Evolutionary conservation across 2,888 invertebrate genomes (phyloP), one percentile per base, ranked within the genome.

Genomic region (Hybos culiciformis): DNA sequence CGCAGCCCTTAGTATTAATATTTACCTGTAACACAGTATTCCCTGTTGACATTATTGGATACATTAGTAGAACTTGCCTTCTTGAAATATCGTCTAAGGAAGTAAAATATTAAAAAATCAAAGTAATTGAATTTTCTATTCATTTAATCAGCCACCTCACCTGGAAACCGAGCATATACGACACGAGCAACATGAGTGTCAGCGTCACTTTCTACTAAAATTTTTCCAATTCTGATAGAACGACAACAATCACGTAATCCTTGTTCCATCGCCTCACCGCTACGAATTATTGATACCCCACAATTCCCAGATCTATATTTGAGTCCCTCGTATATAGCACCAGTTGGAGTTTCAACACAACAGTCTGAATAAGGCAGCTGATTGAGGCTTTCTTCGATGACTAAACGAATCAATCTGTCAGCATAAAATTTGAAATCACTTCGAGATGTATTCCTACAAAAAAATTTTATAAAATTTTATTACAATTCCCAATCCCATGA

Each of bases 341-440:
- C 67, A 0, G 96, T 97, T 0, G 97, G 97, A 2, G 98, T 98
- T 18, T 81, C 80, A 4, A 98, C 86, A 51, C 82, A 78, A 59
- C 85, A 85, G 63, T 87, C 83, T 0, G 85, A 82, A 61, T 94
- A 97, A 1, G 98, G 97, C 44, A 63, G 46, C 60, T 93, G 93
- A 68, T 98, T 98, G 21, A 98, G 70, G 50, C 96, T 96, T 65
- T 97, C 97, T 62, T 98, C 98, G 48, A 98, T 94, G 1, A 98
- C 94, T 29, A 98, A 71, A 4, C 98, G 80, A 58, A 98, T 98
- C 65, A 98, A 70, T 50, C 98, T 80, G 66, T 98, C 98, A 0
- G 97, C 97, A 66, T 91, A 96, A 68, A 98, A 98, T 62, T 97
- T 94, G 63, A 98, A 98, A 67, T 98, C 97, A 69, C 86, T 91